A percentile compares a stretch with the other conserved stretches of the same genome.
Conservation (phyloP, 2,888 invertebrate genomes). For the Acronicta aceris region DNA sequence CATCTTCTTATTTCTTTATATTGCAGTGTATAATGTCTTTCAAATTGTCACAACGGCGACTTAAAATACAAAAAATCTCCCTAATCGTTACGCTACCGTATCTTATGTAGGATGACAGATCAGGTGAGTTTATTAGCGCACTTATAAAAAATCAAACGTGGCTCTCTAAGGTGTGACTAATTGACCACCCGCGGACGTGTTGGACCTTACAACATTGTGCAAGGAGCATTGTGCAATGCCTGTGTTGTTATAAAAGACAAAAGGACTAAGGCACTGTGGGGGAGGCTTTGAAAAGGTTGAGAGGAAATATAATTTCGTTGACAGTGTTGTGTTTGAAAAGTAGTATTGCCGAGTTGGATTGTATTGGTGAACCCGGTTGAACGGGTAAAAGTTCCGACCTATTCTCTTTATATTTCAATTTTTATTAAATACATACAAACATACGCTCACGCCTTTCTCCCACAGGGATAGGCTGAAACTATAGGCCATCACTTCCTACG, state of each 20-base stretch:
- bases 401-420: too few relatives aligned
- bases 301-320: slow-evolving; percentile 1
- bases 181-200: slow-evolving; percentile 49
- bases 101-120: slow-evolving; percentile 10
- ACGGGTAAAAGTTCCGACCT: too few relatives aligned
- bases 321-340: background rate
- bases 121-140: slow-evolving; percentile 29
- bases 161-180: slow-evolving; percentile 40
- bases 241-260: slow-evolving; percentile 30
- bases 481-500: too few relatives aligned
- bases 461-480: too few relatives aligned
- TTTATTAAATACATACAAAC: too few relatives aligned
- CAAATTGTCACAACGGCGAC: background rate
- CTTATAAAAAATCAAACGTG: slow-evolving; percentile 23
- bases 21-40: background rate
- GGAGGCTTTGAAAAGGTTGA: slow-evolving; percentile 2
- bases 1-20: background rate
- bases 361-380: too few relatives aligned
- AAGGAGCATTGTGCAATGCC: slow-evolving; percentile 33
- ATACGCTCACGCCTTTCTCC: too few relatives aligned
- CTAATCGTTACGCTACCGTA: slow-evolving; percentile 32
- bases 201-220: slow-evolving; percentile 16
- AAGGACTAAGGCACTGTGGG: slow-evolving; percentile 16
- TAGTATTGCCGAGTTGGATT: too few relatives aligned
- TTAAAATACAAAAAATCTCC: background rate